phyloP scores from a whole-genome alignment of 1,140 invertebrate genomes.

The Drosophila mauritiana region DNA sequence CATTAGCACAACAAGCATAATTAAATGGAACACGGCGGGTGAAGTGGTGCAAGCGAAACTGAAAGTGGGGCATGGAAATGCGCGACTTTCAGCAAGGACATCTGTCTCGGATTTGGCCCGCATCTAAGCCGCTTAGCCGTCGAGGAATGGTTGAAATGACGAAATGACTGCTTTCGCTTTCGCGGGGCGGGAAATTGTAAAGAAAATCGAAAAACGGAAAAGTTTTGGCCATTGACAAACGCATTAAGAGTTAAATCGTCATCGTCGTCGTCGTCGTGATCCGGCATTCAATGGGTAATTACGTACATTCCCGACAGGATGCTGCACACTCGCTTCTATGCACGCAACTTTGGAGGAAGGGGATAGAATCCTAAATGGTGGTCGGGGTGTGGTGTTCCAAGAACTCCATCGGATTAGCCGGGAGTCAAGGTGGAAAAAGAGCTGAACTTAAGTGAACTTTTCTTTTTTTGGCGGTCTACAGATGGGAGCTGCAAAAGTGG shows the following conservation, averaged over 20 bases:
- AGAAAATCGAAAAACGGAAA: constrained; percentile 15
- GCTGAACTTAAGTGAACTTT: not conserved
- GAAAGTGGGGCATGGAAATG: not conserved
- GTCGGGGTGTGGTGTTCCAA: not conserved
- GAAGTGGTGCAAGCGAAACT: too few species aligned
- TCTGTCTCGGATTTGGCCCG: constrained; percentile 30
- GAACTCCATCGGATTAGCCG: not conserved
- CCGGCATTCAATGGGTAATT: constrained; percentile 21
- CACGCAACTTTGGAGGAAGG: not conserved
- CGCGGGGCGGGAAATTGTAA: constrained; percentile 17
- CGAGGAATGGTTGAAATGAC: not conserved
- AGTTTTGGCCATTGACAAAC: constrained; percentile 44
- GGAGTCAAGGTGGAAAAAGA: not conserved
- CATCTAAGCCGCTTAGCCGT: constrained; percentile 30
- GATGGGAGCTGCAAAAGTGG: not conserved
- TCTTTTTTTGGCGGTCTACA: not conserved
- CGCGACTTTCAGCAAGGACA: constrained; percentile 6
- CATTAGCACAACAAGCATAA: constrained; percentile 42
- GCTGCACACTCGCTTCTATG: constrained; percentile 4
- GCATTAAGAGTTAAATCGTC: constrained; percentile 49
- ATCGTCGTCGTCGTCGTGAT: not conserved
- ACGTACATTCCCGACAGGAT: constrained; percentile 26
- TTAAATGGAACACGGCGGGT: constrained; percentile 17
- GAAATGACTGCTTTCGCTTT: too few species aligned
- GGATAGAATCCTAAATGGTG: not conserved